These are phyloP conservation scores for Polydrusus tereticollis DNA, from an alignment of 2,888 invertebrate species.

Conservation along the genomic window DNA sequence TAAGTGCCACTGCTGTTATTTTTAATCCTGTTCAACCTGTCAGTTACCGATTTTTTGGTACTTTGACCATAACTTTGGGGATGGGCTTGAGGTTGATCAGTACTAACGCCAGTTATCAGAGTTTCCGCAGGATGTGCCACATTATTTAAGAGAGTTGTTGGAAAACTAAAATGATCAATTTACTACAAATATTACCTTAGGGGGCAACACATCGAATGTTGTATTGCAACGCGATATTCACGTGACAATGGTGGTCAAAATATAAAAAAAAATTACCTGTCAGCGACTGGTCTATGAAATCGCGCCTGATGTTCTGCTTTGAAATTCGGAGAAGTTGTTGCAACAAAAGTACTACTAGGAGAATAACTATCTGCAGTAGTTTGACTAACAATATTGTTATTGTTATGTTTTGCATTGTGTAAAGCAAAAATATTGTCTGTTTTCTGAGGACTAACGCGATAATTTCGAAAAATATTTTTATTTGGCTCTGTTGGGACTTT, in stretches of 20 bases:
- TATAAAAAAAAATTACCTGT: not conserved
- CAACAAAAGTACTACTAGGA: not conserved
- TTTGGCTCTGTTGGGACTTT: not conserved
- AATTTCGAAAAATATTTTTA: not conserved
- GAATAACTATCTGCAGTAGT: not conserved
- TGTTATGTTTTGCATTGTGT: not conserved
- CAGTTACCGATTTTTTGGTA: not conserved
- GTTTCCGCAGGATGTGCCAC: not conserved
- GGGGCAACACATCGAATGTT: too few relatives aligned
- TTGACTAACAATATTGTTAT: not conserved
- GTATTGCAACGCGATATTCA: too few relatives aligned
- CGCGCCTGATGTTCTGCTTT: not conserved
- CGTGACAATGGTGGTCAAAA: too few relatives aligned
- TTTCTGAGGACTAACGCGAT: not conserved
- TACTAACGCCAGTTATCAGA: not conserved
- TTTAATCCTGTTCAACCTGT: constrained; percentile 2
- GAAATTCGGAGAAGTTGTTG: not conserved
- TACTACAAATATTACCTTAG: too few relatives aligned
- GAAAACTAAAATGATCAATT: not conserved
- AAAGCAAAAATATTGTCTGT: not conserved
- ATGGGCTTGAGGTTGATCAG: not conserved
- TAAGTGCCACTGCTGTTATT: not conserved
- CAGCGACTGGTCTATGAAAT: not conserved
- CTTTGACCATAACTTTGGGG: not conserved
- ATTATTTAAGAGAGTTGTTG: not conserved